A percentile compares a stretch with the other conserved stretches of the same genome.
These are phyloP conservation scores for Allolobophora icterica DNA, from an alignment of 2,888 invertebrate species.

Conservation along the genomic window DNA sequence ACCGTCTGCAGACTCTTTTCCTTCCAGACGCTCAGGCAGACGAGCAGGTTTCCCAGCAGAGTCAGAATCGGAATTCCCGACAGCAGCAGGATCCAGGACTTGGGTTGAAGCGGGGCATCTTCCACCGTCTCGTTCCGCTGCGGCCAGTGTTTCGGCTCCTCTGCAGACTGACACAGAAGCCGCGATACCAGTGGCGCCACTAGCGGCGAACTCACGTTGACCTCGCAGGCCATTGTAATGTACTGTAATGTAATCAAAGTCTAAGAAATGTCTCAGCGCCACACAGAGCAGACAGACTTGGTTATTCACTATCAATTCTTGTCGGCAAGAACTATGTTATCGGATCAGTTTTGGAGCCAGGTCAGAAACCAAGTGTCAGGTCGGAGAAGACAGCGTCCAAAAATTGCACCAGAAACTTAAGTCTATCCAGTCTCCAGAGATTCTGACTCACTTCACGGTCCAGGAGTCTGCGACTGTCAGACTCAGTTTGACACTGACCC, in stretches of 20 bases:
- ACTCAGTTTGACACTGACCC: neutral
- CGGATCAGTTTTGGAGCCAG: neutral
- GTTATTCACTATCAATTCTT: neutral
- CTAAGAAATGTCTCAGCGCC: neutral
- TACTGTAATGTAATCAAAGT: neutral
- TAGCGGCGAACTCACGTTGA: neutral
- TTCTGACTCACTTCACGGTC: neutral
- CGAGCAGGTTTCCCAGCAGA: neutral
- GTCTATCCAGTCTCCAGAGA: neutral
- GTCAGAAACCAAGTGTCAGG: neutral
- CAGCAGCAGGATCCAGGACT: neutral
- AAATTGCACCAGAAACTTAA: neutral
- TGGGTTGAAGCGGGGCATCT: neutral
- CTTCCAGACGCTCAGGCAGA: constrained; percentile 17
- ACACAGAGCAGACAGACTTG: neutral
- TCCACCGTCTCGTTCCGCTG: neutral
- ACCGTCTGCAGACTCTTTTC: neutral
- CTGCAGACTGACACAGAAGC: neutral
- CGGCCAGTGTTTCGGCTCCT: neutral
- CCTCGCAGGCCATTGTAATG: neutral
- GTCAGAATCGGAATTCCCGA: neutral
- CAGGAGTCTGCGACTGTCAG: neutral
- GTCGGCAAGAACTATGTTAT: neutral
- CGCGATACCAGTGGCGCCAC: neutral
- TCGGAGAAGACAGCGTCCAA: neutral